These are phyloP conservation scores for Piscicola geometra DNA, from an alignment of 2,888 invertebrate species.

Conservation along the genomic window DNA sequence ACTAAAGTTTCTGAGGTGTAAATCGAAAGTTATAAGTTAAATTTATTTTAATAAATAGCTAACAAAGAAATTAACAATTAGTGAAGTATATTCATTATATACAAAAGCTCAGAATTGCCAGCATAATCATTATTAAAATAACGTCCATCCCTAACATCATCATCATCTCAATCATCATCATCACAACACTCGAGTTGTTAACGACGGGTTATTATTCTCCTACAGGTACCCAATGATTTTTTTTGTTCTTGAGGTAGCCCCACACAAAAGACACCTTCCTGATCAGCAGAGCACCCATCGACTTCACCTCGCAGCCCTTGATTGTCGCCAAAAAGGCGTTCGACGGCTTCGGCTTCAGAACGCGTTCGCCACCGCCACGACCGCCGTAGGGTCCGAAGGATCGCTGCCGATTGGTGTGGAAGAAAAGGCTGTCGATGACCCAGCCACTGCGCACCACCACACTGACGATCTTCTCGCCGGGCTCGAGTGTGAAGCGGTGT, in stretches of 20 bases:
- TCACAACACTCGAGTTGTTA: no score
- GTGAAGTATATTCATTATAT: no score
- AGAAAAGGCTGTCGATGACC: not conserved
- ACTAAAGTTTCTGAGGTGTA: no score
- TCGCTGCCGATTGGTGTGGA: not conserved
- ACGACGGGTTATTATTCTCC: no score
- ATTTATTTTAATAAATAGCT: no score
- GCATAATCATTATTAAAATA: not conserved
- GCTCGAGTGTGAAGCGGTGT: not conserved
- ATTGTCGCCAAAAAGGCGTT: not conserved
- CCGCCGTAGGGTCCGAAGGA: constrained; percentile 21
- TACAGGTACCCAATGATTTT: no score
- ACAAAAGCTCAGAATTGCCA: no score
- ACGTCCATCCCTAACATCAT: no score
- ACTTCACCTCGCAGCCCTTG: constrained; percentile 17
- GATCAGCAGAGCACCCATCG: not conserved
- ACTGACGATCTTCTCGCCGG: constrained; percentile 1
- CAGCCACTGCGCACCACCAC: constrained; percentile 1
- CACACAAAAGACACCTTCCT: not conserved
- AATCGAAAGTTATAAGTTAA: no score
- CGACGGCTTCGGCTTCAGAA: not conserved
- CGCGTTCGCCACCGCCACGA: not conserved
- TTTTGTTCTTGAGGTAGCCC: not conserved
- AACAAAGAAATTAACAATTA: no score
- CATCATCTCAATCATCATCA: no score